phyloP scores from a whole-genome alignment of 2,113 vertebrate genomes.

The Hassar affinis region DNA sequence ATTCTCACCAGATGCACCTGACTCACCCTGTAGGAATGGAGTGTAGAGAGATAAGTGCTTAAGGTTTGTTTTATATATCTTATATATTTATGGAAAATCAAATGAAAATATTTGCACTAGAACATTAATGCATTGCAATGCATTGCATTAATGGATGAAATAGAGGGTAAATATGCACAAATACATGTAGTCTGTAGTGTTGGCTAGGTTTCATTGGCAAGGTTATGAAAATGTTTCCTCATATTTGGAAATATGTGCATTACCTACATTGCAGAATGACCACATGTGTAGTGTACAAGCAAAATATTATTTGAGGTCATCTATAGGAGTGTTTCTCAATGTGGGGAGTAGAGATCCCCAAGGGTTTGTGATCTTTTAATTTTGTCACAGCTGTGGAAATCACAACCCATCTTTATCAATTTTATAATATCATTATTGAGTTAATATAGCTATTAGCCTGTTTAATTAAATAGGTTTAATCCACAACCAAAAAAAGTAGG shows the following conservation, averaged over 20 bases:
- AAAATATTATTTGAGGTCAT: neutral
- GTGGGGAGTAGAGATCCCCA: neutral
- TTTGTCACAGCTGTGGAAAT: neutral
- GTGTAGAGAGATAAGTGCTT: conserved; percentile 28
- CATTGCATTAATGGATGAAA: neutral
- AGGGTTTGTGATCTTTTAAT: neutral
- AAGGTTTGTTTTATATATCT: neutral
- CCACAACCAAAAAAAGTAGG: neutral
- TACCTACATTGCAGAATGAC: neutral
- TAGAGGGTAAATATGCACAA: neutral
- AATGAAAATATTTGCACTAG: neutral
- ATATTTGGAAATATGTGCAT: neutral
- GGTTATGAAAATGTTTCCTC: neutral
- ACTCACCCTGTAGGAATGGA: conserved; percentile 78
- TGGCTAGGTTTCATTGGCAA: neutral
- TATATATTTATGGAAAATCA: neutral
- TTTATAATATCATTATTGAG: neutral
- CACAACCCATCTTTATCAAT: neutral
- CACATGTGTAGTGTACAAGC: neutral
- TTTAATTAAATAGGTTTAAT: neutral
- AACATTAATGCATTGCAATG: too few species aligned
- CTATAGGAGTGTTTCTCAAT: neutral
- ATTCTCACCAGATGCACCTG: conserved; percentile 87
- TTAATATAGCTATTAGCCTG: neutral
- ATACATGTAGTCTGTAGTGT: neutral